Evolutionary conservation across 1,140 invertebrate species (phyloP).

Genomic region (Drosophila eugracilis): DNA sequence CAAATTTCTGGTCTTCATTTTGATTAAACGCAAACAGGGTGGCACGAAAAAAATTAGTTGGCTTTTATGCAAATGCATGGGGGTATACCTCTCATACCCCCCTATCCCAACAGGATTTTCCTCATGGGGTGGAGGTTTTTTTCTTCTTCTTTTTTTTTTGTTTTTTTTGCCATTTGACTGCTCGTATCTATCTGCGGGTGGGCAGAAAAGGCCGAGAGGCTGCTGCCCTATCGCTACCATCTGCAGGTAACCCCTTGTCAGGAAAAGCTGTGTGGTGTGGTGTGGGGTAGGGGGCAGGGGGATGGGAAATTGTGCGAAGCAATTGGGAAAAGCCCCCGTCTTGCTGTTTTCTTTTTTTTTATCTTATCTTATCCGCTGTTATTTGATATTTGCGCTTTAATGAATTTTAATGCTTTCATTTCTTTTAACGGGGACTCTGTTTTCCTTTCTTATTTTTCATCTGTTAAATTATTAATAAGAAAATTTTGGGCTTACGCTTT

Average conservation of each 20-base stretch:
- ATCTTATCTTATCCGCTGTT: slow-evolving; percentile 53
- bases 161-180: slow-evolving; percentile 41
- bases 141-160: no score
- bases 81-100: background rate
- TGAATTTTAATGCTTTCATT: slow-evolving; percentile 55
- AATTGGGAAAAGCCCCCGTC: slow-evolving; percentile 2
- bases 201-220: slow-evolving; percentile 2
- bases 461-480: slow-evolving; percentile 72
- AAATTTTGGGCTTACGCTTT: slow-evolving; percentile 60
- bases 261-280: no score
- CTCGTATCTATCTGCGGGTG: slow-evolving; percentile 21
- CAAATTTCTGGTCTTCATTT: slow-evolving; percentile 62
- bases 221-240: slow-evolving; percentile 56
- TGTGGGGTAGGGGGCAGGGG: slow-evolving; percentile 7
- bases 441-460: slow-evolving; percentile 3
- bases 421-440: slow-evolving; percentile 15
- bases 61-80: slow-evolving; percentile 81
- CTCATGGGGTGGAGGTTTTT: no score
- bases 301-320: background rate
- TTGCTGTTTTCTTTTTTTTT: slow-evolving; percentile 6
- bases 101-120: no score
- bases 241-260: slow-evolving; percentile 59
- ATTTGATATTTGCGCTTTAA: slow-evolving; percentile 73
- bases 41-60: slow-evolving; percentile 70
- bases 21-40: slow-evolving; percentile 79